Conservation (phyloP, 1,140 invertebrate species). For the Drosophila melanica region DNA sequence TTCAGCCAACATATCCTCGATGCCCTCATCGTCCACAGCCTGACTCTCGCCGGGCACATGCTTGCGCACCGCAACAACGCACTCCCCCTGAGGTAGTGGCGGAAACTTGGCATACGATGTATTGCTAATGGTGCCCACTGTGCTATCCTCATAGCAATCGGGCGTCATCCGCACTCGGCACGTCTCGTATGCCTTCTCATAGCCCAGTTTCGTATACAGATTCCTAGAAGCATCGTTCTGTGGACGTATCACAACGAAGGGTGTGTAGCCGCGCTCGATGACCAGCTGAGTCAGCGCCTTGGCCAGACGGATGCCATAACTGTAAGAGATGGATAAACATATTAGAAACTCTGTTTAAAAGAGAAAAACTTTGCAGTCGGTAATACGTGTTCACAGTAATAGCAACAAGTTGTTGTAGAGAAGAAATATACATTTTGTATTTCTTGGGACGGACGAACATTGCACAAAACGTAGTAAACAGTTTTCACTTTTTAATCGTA, state of each 20-base stretch:
- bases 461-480: no score
- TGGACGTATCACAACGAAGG: slow-evolving; percentile 93
- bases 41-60: slow-evolving; percentile 71
- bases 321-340: slow-evolving; percentile 12
- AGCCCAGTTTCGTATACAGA: slow-evolving; percentile 91
- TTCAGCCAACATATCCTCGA: slow-evolving; percentile 84
- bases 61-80: slow-evolving; percentile 48
- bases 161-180: slow-evolving; percentile 90
- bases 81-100: slow-evolving; percentile 69
- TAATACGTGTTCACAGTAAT: no score
- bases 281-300: slow-evolving; percentile 88
- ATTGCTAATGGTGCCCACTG: slow-evolving; percentile 69
- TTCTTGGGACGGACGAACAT: no score
- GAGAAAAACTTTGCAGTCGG: no score
- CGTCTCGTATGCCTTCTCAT: slow-evolving; percentile 90
- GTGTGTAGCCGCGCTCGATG: slow-evolving; percentile 89
- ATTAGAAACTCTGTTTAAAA: no score
- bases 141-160: slow-evolving; percentile 71
- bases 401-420: no score
- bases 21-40: slow-evolving; percentile 75
- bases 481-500: no score
- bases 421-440: no score
- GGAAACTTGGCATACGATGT: slow-evolving; percentile 74
- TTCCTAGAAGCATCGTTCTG: slow-evolving; percentile 92
- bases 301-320: slow-evolving; percentile 88